Evolutionary conservation across 2,888 invertebrate species (phyloP).

Genomic region (Diplazon laetatorius): DNA sequence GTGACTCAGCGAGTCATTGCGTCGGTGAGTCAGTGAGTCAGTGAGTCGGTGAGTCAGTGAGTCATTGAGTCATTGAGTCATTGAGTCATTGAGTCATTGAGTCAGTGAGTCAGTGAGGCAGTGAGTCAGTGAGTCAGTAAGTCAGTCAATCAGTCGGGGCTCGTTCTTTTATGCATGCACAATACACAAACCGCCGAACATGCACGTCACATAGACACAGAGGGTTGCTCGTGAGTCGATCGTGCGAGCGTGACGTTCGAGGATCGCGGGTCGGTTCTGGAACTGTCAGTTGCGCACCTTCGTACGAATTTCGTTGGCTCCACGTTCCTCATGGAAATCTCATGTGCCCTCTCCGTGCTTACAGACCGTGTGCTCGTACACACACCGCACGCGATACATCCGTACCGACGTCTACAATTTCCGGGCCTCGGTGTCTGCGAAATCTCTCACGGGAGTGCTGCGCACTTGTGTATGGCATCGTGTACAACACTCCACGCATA

Average conservation of each 20-base stretch:
- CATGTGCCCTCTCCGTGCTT: not conserved
- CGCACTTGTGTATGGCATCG: constrained; percentile 5
- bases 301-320: constrained; percentile 6
- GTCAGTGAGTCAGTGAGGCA: no score
- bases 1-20: no score
- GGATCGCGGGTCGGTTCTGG: constrained; percentile 24
- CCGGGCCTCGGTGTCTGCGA: constrained; percentile 47
- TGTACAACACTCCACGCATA: constrained; percentile 37
- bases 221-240: not conserved
- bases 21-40: no score
- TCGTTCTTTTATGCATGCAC: no score
- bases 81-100: no score
- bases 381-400: constrained; percentile 57
- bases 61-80: no score
- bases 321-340: constrained; percentile 41
- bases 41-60: no score
- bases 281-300: constrained; percentile 54
- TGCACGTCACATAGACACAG: not conserved
- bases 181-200: no score
- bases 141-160: no score
- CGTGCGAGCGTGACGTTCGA: constrained; percentile 41
- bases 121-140: no score
- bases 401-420: constrained; percentile 61
- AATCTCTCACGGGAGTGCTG: constrained; percentile 42
- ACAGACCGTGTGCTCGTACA: constrained; percentile 14